Percentiles rank a stretch among this genome's conserved stretches.
Evolutionary conservation across 1,140 invertebrate genomes (phyloP).

Genomic region (Galleria mellonella): DNA sequence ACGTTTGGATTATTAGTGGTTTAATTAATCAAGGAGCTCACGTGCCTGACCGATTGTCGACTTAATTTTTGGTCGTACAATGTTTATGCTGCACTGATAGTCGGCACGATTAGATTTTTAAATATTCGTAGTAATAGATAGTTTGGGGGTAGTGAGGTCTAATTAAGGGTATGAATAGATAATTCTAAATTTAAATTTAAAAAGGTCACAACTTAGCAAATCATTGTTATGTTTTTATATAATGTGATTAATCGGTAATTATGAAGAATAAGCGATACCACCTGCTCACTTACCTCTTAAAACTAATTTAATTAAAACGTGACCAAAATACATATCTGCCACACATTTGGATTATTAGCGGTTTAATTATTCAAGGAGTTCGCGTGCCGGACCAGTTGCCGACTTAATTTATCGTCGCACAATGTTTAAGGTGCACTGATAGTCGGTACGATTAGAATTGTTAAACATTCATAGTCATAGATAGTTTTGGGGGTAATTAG

Average conservation of each 20-base stretch:
- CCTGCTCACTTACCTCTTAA: no score
- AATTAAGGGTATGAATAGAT: no score
- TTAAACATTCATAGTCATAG: slow-evolving; percentile 16
- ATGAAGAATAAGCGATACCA: no score
- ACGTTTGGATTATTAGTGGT: slow-evolving; percentile 23
- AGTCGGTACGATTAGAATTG: slow-evolving; percentile 31
- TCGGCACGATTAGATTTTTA: slow-evolving; percentile 33
- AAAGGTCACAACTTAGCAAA: no score
- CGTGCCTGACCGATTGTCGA: slow-evolving; percentile 20
- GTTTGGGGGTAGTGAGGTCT: no score
- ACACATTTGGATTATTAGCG: slow-evolving; percentile 21
- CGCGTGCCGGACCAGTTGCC: slow-evolving; percentile 24
- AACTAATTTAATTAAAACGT: slow-evolving; percentile 1
- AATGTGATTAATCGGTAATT: no score
- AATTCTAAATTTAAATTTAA: no score
- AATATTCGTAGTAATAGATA: no score
- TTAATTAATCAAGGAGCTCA: slow-evolving; percentile 29
- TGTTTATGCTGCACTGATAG: slow-evolving; percentile 1
- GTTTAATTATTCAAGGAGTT: slow-evolving; percentile 31
- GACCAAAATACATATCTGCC: slow-evolving; percentile 9
- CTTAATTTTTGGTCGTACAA: background rate
- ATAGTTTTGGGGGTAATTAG: no score
- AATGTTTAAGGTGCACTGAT: slow-evolving; percentile 3
- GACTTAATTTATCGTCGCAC: background rate
- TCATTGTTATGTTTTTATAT: no score